Base-by-base conservation (phyloP, 2,888 invertebrate genomes). In the Dynastes tityus region DNA sequence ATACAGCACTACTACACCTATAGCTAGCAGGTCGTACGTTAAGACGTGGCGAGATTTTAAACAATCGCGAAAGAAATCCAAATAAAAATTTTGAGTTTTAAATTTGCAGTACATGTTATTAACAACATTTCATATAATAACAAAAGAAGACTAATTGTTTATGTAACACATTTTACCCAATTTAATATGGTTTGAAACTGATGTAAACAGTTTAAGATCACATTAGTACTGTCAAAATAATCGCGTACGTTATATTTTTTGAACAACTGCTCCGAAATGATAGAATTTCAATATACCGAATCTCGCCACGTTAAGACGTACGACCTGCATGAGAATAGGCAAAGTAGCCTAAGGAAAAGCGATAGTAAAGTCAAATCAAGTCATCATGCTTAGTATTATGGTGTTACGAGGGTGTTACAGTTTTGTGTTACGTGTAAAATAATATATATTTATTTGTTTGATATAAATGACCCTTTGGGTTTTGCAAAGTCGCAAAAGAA, bases 271-370 rank as follows among this genome's bases (percentile, higher is more conserved):
- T 8, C 8, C 11, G 45, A 11, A 45, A 67, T 16, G 16, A 22
- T 40, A 45, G 13, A 32, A 63, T 63, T 13, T 67, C 2, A 9
- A 68, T 49, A 8, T 40, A 16, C 40, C 40, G 73, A 16, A 73
- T 73, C 73, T 58, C 73, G 73, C 73, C 73, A 73, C 73, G 58
- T 61, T 73, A 73, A 37, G 32, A 73, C 58, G 58, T 53, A 27
- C 73, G 58, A 73, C 73, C 58, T 73, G 40, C 29, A 68, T 8
- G 32, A n/a, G 9, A 29, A 32, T 40, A 73, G 40, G 40, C 58
- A 11, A 73, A 53, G 32, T 68, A 51, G 51, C 68, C n/a, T 45
- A 22, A n/a, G 16, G 16, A 65, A 49, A 49, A 49, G 67, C 49
- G 40, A 9, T 22, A 16, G 45, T 67, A 9, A 67, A 37, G 32